These are phyloP conservation scores for Sphaerophoria taeniata DNA, from an alignment of 2,888 invertebrate species.

Conservation along the genomic window DNA sequence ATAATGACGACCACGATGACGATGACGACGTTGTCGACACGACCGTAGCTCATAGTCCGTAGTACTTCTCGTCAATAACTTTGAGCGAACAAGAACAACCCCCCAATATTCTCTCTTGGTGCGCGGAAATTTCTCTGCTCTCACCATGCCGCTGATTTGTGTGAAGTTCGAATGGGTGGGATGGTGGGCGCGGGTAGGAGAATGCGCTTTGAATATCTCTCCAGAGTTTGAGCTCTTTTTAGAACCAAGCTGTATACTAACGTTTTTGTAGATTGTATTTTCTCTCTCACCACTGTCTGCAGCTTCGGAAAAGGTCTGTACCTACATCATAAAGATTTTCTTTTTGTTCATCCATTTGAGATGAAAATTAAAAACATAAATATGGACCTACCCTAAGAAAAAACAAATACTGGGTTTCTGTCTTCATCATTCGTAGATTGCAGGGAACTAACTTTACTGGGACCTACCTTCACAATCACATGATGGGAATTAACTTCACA, in stretches of 20 bases:
- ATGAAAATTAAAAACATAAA: conserved; percentile 35
- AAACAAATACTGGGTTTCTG: conserved; percentile 50
- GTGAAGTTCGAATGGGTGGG: neutral
- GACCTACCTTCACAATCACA: too few relatives aligned
- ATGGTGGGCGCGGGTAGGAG: conserved; percentile 21
- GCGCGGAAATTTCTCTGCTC: conserved; percentile 28
- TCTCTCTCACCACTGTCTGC: conserved; percentile 17
- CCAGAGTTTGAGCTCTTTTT: conserved; percentile 2
- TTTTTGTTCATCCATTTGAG: neutral
- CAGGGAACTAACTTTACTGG: conserved; percentile 2
- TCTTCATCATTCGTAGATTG: neutral
- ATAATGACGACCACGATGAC: conserved; percentile 53
- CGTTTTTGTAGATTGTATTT: conserved; percentile 32
- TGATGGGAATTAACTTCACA: too few relatives aligned
- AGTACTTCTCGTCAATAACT: neutral
- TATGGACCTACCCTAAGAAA: conserved; percentile 52
- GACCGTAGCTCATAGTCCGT: neutral
- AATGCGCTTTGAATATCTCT: conserved; percentile 54
- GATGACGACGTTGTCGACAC: conserved; percentile 1
- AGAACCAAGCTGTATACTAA: conserved; percentile 5
- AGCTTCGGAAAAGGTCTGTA: neutral
- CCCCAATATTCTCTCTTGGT: conserved; percentile 29
- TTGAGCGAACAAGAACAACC: neutral
- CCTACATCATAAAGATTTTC: neutral
- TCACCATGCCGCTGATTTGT: conserved; percentile 7